Evolutionary conservation across 1,140 invertebrate species (phyloP).

Genomic region (Sycobia sp.): DNA sequence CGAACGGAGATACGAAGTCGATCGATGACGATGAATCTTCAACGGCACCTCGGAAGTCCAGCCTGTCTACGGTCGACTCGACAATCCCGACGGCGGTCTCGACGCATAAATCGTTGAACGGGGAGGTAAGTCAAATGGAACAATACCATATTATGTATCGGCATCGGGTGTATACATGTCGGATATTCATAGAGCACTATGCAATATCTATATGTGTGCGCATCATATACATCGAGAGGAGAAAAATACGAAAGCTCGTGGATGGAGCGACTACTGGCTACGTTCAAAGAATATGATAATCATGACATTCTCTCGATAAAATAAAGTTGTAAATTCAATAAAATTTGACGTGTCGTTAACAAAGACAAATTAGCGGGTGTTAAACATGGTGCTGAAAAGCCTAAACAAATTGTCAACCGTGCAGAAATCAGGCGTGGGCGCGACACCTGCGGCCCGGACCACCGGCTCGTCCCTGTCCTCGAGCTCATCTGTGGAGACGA

Average conservation of each 20-base stretch:
- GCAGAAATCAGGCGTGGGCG: conserved; percentile 37
- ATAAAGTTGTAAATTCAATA: too few relatives aligned
- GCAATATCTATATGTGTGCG: too few relatives aligned
- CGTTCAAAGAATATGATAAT: conserved; percentile 16
- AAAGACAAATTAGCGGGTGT: conserved; percentile 20
- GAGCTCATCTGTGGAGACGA: conserved; percentile 28
- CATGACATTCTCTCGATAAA: too few relatives aligned
- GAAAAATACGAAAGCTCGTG: conserved; percentile 7
- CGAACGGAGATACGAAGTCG: neutral
- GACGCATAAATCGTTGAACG: neutral
- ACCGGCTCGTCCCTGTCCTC: conserved; percentile 39
- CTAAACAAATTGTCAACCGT: conserved; percentile 8
- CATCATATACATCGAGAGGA: too few relatives aligned
- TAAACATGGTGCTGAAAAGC: conserved; percentile 19
- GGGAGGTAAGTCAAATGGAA: neutral
- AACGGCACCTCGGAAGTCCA: neutral
- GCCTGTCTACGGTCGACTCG: neutral
- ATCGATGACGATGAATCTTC: neutral
- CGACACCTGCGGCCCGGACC: conserved; percentile 34
- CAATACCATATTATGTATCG: too few relatives aligned
- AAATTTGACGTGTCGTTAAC: too few relatives aligned
- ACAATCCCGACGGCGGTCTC: too few relatives aligned
- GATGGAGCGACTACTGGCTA: neutral
- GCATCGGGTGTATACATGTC: too few relatives aligned
- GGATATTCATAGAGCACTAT: too few relatives aligned